These are phyloP conservation scores for Drosophila elegans DNA, from an alignment of 1,140 invertebrate genomes.

Conservation along the genomic window DNA sequence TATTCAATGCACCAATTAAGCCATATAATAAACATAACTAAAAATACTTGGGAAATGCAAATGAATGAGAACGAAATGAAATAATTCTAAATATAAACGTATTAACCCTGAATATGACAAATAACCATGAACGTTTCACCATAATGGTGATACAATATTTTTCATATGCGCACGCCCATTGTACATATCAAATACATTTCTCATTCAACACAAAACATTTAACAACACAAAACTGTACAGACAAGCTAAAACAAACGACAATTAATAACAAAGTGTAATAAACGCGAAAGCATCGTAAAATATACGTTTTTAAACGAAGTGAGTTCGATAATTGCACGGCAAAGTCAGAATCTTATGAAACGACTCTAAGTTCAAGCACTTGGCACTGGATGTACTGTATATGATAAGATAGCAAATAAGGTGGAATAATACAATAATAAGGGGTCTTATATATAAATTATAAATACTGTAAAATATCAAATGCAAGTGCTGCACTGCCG, in stretches of 20 bases:
- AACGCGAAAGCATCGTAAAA: conserved; percentile 10
- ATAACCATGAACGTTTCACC: conserved; percentile 3
- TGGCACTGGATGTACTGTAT: conserved; percentile 1
- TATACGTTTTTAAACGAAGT: conserved; percentile 1
- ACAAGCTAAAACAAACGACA: conserved; percentile 15
- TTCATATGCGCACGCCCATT: conserved; percentile 20
- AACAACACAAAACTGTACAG: conserved; percentile 33
- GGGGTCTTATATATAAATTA: not conserved
- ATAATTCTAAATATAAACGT: conserved; percentile 36
- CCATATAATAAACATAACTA: conserved; percentile 24
- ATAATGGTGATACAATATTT: not conserved
- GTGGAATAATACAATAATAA: no score
- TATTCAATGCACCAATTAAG: conserved; percentile 52
- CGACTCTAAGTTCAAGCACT: conserved; percentile 10
- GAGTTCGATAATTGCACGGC: conserved; percentile 4
- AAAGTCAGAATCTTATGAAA: conserved; percentile 14
- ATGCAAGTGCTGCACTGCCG: conserved; percentile 19
- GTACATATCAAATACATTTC: conserved; percentile 26
- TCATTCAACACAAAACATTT: conserved; percentile 8
- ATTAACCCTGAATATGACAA: conserved; percentile 29
- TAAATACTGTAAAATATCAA: conserved; percentile 14
- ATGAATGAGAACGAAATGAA: conserved; percentile 32
- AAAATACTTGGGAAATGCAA: conserved; percentile 23
- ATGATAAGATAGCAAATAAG: not conserved
- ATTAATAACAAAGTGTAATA: conserved; percentile 30